Conservation (phyloP, 2,113 vertebrate genomes). For the Zapus hudsonius region DNA sequence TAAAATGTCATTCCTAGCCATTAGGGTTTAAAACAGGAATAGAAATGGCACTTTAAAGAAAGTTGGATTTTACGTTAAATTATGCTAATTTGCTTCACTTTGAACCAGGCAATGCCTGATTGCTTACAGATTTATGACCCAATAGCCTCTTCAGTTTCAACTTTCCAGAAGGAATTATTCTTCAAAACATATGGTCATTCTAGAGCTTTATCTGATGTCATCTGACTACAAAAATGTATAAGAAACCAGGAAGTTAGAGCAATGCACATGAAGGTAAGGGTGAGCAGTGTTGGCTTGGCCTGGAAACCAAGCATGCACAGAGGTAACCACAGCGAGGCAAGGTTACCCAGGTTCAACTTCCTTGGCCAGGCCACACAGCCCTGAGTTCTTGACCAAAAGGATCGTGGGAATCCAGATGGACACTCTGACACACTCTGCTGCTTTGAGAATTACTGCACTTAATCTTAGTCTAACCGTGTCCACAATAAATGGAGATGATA, state of each 20-base stretch:
- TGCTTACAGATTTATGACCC: conserved; percentile 82
- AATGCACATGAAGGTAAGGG: conserved; percentile 74
- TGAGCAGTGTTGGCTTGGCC: neutral
- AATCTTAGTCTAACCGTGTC: conserved; percentile 42
- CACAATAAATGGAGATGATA: neutral
- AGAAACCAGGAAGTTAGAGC: conserved; percentile 76
- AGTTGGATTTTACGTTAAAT: conserved; percentile 83
- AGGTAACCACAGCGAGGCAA: neutral
- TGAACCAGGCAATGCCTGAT: conserved; percentile 79
- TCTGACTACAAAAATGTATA: conserved; percentile 73
- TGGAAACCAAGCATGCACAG: neutral
- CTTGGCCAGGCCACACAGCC: neutral
- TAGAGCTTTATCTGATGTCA: conserved; percentile 71
- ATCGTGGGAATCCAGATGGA: neutral
- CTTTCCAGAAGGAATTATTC: conserved; percentile 80
- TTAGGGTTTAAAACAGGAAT: conserved; percentile 73
- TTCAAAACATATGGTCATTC: conserved; percentile 80
- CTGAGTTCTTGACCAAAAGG: neutral
- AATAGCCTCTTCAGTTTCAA: conserved; percentile 81
- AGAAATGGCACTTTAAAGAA: conserved; percentile 83
- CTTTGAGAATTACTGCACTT: conserved; percentile 53
- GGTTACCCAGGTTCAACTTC: neutral
- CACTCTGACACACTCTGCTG: conserved; percentile 1
- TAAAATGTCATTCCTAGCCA: conserved; percentile 81
- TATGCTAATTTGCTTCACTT: conserved; percentile 79